Evolutionary conservation across 2,797 vertebrate genomes (phyloP), one percentile per base, ranked within the genome.

Genomic region (Lemur catta): DNA sequence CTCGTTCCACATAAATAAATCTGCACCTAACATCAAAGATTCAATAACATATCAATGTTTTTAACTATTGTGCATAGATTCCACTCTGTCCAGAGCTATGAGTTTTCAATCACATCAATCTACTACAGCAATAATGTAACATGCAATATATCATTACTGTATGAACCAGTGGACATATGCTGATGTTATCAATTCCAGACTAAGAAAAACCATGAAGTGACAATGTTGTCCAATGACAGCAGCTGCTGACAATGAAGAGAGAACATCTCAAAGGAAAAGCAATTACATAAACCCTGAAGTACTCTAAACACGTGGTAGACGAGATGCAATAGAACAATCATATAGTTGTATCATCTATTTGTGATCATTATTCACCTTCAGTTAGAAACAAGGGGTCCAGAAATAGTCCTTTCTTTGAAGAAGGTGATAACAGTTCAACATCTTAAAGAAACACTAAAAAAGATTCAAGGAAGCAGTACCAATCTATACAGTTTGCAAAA

Each of bases 1-100:
- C 38, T 86, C 55, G 50, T 61, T 41, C 88, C 80, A 46, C 12
- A 79, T 86, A 96, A 91, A 97, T 97, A 96, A 96, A 93, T 78
- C 89, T 90, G 71, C 18, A 72, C 33, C 50, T 67, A 80, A 95
- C 20, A 50, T 28, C 50, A 75, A 84, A 65, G 81, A 93, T 93
- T 82, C 96, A 93, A 92, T 79, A 93, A 55, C 63, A 11, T 38
- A 81, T 71, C 80, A 88, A 33, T 63, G 78, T 84, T 87, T 96
- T 72, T 84, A 76, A 41, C 92, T 71, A 18, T 74, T 41, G 38
- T 61, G 63, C 43, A 28, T 12, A 41, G 82, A 93, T 57, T 26
- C 84, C 65, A 4, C 24, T 95, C 35, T 59, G 71, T 88, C 89
- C 2, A 2, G 35, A 85, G 84, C 41, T 14, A 65, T 71, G 63